Evolutionary conservation across 2,113 vertebrate genomes (phyloP).

Genomic region (Epinephelus cyanopodus): DNA sequence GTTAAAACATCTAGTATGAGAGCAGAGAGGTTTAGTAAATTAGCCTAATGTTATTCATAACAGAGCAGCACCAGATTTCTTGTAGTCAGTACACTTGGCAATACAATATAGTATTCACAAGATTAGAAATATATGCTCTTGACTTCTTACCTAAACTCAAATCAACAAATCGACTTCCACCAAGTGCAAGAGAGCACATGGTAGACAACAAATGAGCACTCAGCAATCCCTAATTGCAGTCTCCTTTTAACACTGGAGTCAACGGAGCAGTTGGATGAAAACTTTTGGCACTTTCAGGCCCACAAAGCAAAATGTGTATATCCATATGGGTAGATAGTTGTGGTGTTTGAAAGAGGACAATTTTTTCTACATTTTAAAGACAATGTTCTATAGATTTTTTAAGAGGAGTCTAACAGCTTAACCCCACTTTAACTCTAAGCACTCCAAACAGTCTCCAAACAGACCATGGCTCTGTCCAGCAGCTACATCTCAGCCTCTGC

Average conservation of each 20-base stretch:
- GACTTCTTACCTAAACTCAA: not conserved
- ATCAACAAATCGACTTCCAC: not conserved
- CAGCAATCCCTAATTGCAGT: too few species aligned
- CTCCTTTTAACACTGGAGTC: not conserved
- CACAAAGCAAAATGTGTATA: not conserved
- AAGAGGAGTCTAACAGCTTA: too few species aligned
- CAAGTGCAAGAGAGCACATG: too few species aligned
- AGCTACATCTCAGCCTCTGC: too few species aligned
- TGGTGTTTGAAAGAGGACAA: not conserved
- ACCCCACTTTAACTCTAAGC: not conserved
- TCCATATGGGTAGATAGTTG: not conserved
- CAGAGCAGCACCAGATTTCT: conserved; percentile 6
- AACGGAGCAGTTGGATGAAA: not conserved
- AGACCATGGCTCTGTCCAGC: too few species aligned
- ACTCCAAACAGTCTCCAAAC: not conserved
- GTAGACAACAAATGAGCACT: not conserved
- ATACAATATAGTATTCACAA: not conserved
- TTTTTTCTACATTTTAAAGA: not conserved
- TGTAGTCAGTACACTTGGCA: not conserved
- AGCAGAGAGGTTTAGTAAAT: conserved; percentile 62
- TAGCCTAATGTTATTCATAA: conserved; percentile 34
- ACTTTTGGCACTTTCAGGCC: not conserved
- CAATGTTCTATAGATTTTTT: not conserved
- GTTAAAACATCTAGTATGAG: conserved; percentile 42
- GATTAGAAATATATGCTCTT: not conserved